A percentile compares a stretch with the other conserved stretches of the same genome.
Evolutionary conservation across 2,888 invertebrate species (phyloP).

Genomic region (Drosophila bunnanda): DNA sequence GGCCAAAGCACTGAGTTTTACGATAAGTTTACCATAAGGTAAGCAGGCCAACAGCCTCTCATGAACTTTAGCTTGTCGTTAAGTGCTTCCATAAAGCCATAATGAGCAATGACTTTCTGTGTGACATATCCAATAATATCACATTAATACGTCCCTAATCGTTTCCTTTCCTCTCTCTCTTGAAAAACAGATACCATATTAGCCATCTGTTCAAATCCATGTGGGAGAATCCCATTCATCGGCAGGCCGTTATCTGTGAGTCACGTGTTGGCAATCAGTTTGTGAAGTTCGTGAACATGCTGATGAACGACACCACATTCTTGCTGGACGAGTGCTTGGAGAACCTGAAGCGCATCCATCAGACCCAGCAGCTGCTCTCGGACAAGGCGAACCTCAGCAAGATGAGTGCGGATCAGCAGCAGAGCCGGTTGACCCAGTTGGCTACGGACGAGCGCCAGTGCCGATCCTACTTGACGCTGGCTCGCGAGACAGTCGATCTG

Average conservation of each 20-base stretch:
- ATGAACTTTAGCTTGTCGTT: neutral
- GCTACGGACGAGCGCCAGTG: constrained; percentile 94
- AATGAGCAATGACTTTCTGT: neutral
- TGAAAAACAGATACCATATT: constrained; percentile 90
- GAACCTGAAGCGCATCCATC: constrained; percentile 94
- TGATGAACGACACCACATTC: constrained; percentile 99
- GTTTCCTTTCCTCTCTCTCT: too few relatives aligned
- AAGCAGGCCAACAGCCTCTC: constrained; percentile 1
- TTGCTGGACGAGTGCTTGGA: constrained; percentile 97
- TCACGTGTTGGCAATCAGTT: constrained; percentile 96
- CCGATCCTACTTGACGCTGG: constrained; percentile 95
- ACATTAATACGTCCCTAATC: neutral
- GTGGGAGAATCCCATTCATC: constrained; percentile 96
- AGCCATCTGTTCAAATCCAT: constrained; percentile 97
- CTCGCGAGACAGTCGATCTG: constrained; percentile 98
- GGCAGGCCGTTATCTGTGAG: constrained; percentile 94
- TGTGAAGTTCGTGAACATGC: constrained; percentile 97
- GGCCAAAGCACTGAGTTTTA: constrained; percentile 99
- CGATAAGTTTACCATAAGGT: constrained; percentile 98
- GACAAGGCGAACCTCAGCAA: constrained; percentile 89
- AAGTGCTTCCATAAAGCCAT: neutral
- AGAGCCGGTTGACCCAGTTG: constrained; percentile 91
- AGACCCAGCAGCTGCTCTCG: constrained; percentile 90
- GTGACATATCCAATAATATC: too few relatives aligned
- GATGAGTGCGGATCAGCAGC: constrained; percentile 89